These are phyloP conservation scores for Drosophila neocordata DNA, from an alignment of 1,140 invertebrate species.

Conservation along the genomic window DNA sequence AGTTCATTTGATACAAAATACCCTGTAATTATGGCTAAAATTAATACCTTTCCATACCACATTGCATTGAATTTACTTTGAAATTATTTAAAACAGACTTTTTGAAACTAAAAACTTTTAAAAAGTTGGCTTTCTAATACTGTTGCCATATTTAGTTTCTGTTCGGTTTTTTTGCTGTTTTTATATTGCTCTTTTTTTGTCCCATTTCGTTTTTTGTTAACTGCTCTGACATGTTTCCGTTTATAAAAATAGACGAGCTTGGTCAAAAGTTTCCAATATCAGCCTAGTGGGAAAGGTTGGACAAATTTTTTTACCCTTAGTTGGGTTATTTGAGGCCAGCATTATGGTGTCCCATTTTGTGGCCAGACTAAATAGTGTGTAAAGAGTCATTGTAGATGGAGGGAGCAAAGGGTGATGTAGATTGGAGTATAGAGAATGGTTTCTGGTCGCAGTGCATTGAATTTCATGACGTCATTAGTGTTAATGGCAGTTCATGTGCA, in stretches of 20 bases:
- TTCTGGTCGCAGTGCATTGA: constrained; percentile 41
- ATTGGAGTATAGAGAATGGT: not conserved
- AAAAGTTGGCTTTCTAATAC: no score
- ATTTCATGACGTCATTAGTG: constrained; percentile 65
- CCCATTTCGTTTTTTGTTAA: not conserved
- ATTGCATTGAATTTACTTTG: no score
- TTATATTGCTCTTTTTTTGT: not conserved
- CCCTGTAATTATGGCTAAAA: no score
- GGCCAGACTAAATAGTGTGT: constrained; percentile 9
- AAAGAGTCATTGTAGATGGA: not conserved
- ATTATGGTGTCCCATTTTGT: constrained; percentile 18
- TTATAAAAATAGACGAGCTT: constrained; percentile 14
- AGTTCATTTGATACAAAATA: no score
- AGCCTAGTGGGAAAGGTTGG: constrained; percentile 26
- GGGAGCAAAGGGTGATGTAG: no score
- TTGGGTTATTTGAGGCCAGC: constrained; percentile 20
- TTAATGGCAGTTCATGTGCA: constrained; percentile 56
- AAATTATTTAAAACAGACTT: no score
- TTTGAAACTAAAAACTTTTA: no score
- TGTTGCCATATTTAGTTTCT: not conserved
- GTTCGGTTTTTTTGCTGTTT: not conserved
- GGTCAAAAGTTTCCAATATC: constrained; percentile 53
- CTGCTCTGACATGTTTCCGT: not conserved
- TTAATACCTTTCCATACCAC: no score
- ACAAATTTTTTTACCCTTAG: constrained; percentile 13